Evolutionary conservation across 2,113 vertebrate species (phyloP).

Genomic region (Vidua chalybeata): DNA sequence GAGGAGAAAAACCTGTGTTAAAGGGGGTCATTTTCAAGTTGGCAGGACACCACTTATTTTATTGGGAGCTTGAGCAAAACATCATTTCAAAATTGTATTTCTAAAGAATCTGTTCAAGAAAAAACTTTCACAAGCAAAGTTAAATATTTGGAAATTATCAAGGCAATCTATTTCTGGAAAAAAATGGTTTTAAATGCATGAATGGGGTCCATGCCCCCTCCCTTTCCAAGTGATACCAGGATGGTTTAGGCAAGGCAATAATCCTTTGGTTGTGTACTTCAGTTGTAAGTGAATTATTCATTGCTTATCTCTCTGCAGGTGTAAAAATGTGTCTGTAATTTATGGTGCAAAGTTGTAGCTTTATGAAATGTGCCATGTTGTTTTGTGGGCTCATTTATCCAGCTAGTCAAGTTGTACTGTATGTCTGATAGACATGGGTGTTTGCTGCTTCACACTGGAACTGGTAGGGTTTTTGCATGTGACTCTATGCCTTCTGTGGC

Average conservation of each 20-base stretch:
- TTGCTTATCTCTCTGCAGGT: not conserved
- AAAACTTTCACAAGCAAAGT: not conserved
- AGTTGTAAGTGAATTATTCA: not conserved
- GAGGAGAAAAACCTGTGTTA: not conserved
- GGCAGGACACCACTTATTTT: not conserved
- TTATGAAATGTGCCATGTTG: conserved; percentile 28
- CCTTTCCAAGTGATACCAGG: not conserved
- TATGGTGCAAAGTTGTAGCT: not conserved
- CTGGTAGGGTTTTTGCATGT: not conserved
- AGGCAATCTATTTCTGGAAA: not conserved
- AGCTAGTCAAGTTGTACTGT: not conserved
- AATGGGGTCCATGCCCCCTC: not conserved
- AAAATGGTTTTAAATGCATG: not conserved
- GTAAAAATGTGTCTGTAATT: not conserved
- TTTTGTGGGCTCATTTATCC: not conserved
- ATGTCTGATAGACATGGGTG: not conserved
- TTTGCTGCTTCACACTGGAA: not conserved
- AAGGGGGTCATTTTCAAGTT: not conserved
- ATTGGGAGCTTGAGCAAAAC: not conserved
- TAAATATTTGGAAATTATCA: not conserved
- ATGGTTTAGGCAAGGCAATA: not conserved
- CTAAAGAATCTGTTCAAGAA: not conserved
- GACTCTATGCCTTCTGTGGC: not conserved
- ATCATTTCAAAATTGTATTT: not conserved
- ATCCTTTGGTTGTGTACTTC: not conserved